Base-by-base conservation (phyloP, 2,113 vertebrate genomes). In the Vimba vimba region DNA sequence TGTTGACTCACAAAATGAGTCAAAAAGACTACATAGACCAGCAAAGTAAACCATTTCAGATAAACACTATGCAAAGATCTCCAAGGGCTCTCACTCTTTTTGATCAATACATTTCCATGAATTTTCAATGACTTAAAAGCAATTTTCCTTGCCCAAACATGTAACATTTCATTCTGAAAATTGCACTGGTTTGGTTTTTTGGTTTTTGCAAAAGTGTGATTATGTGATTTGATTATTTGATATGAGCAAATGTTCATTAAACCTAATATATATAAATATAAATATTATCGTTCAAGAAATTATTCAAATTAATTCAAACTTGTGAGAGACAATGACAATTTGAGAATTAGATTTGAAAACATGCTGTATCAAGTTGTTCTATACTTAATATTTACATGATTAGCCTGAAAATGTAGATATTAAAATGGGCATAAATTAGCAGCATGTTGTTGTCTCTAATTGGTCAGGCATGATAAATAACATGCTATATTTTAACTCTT, bases 1-100 rank as follows among this genome's bases (percentile, higher is more conserved):
- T 19, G 13, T 81, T 66, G 59, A 64, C 36, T 81, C 59, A 66
- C 36, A 60, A 66, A 25, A 81, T 81, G n/a, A 81, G 25, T 81
- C 39, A 30, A 47, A 66, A 33, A 62, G 4, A 71, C 27, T 50
- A 85, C n/a, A 85, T 23, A 59, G 77, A 84, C 23, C 23, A 75
- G 33, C 43, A 85, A 66, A 64, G 19, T 36, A 39, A 64, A 8
- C 33, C n/a, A 68, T 33, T 75, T 27, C 17, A 77, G 17, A 23
- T 23, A 36, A 33, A 33, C 39, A 45, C 8, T 36, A 6, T 80
- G 36, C 23, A 80, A 75, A 76, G 15, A 27, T 19, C 33, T 71
- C 21, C 21, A 4, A 11, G 19, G 21, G 36, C 11, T 39, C 33
- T 39, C 33, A 39, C 17, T 71, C 6, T 19, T 71, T 69, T 69